Evolutionary conservation across 2,888 invertebrate genomes (phyloP), one percentile per base, ranked within the genome.

Genomic region (Macrophya annulata): DNA sequence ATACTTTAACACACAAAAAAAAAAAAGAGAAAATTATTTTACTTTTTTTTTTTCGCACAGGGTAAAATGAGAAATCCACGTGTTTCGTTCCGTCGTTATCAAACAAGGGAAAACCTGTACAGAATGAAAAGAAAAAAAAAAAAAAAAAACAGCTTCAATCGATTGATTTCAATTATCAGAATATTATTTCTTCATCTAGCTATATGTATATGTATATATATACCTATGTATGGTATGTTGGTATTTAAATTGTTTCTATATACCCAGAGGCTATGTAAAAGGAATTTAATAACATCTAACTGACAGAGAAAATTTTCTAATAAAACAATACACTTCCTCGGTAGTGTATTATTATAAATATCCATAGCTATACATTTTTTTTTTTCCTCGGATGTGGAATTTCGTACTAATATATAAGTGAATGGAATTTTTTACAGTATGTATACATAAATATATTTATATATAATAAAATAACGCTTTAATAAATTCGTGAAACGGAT

Each of bases 11-110:
- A n/a, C n/a, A n/a, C n/a, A n/a, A n/a, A n/a, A n/a, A n/a, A n/a
- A n/a, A n/a, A n/a, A n/a, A n/a, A n/a, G n/a, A 72, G 25, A 43
- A 40, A 72, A 72, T 55, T 55, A n/a, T 55, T 31, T 31, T 31
- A 31, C 3, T 31, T 31, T 31, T 31, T 31, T 31, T 31, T 3
- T 31, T 62, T 62, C 25, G 40, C 71, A 72, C 40, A 62, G 62
- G 25, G 21, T 10, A 10, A 48, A 10, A 48, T 25, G 25, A 12
- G 25, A 25, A 12, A 62, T 25, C 21, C 2, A n/a, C n/a, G 12
- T 10, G 62, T 21, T 21, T 62, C 21, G 62, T 62, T 10, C 3
- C 31, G 31, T 31, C 31, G 4, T 62, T 21, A 62, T 62, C n/a
- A 25, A 25, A 21, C 17, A 21, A 10, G 25, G 25, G 2, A 12